Evolutionary conservation across 2,113 vertebrate species (phyloP), one percentile per base, ranked within the genome.

Genomic region (Dipodomys ordii): DNA sequence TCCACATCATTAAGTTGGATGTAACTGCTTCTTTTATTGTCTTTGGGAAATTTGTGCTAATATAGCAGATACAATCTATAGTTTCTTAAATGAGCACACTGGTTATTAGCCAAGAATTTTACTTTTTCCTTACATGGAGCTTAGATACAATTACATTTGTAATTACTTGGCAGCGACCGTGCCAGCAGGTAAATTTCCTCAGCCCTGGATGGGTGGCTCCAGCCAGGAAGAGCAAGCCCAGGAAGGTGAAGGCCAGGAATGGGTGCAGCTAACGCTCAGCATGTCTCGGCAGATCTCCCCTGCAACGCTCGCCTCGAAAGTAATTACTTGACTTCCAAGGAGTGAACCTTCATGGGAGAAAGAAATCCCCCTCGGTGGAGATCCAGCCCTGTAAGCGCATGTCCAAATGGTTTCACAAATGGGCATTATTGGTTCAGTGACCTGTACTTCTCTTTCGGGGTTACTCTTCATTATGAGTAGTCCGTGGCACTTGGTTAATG

Each of bases 201-300:
- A 67, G 30, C 93, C 57, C 11, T 30, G n/a, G 27, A 19, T 2
- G 57, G 71, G 80, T 69, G 27, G 10, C n/a, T 92, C 57, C 12
- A 57, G 2, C 30, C 49, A 53, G 49, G 60, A 23, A 83, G 27
- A 88, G 68, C 22, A 74, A 92, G 30, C 67, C 49, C 3, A 83
- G 71, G 16, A 12, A 88, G 39, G n/a, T 80, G 10, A 18, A 89
- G 27, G 44, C 65, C 35, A 28, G n/a, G 15, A 77, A 68, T 88
- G 77, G 60, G 2, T 64, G 60, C 39, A 97, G 77, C 76, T 97
- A 97, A 95, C 90, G 73, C 39, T 62, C 82, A 97, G 96, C 97
- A 76, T 96, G 97, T 97, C 92, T 71, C 0, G 89, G 49, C 97
- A 98, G 67, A 96, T 97, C 91, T 87, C 93, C 1, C 0, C 44